Evolutionary conservation across 2,113 vertebrate genomes (phyloP), one percentile per base, ranked within the genome.

Genomic region (Dendrocopos noguchii): DNA sequence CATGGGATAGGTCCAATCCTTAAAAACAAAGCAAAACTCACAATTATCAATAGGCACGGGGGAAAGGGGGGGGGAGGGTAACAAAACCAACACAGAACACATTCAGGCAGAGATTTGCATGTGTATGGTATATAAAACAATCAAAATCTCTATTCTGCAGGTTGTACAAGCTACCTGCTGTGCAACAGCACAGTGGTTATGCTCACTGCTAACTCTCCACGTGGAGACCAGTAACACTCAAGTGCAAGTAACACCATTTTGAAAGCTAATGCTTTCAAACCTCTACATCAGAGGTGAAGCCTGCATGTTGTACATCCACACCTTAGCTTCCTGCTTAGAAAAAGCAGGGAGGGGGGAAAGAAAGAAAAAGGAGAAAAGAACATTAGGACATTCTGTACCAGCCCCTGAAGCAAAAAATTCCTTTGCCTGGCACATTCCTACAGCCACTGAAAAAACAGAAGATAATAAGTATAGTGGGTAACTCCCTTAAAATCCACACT

Each of bases 1-100:
- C 99, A 99, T 99, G 75, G 99, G 99, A 96, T 99, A 99, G 78
- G 98, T 99, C 99, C 99, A 99, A 95, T 99, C 99, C 99, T 99
- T 89, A 63, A 95, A 94, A 85, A 77, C 31, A 86, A 85, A 36
- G 31, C 42, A 74, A 59, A 78, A 76, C 88, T 42, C 68, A 46
- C 1, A 47, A 47, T 82, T 85, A 94, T 3, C 72, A 4, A 47
- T 4, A 17, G 9, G 67, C 12, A 87, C 2, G n/a, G n/a, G n/a
- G n/a, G n/a, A 56, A 10, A 39, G 12, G 39, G 39, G 65, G 15
- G 33, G 31, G 47, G 78, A 73, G 5, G 10, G 22, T n/a, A 50
- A 52, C 12, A 22, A 52, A 52, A 52, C 22, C 6, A 17, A 24
- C 53, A 29, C 7, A 55, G 44, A 14, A 24, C 10, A 60, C 56